These are phyloP conservation scores for Hemiscyllium ocellatum DNA, from an alignment of 2,113 vertebrate genomes.

Conservation along the genomic window DNA sequence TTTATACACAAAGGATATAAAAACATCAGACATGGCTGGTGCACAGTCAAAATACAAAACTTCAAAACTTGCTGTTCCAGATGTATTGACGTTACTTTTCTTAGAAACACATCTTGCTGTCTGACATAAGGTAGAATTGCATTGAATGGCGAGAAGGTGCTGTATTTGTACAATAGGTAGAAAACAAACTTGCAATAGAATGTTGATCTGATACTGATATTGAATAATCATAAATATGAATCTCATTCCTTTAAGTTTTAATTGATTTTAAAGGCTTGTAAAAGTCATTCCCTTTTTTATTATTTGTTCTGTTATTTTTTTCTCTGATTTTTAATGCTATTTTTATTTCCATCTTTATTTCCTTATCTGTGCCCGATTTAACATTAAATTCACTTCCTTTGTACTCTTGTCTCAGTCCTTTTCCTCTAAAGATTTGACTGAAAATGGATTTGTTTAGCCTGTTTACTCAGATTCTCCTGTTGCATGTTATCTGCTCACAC, in stretches of 20 bases:
- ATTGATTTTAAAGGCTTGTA: not conserved
- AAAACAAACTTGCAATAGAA: not conserved
- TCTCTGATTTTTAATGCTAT: not conserved
- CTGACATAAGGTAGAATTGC: not conserved
- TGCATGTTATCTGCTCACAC: not conserved
- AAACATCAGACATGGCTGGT: not conserved
- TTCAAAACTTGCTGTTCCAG: not conserved
- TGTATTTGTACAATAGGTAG: not conserved
- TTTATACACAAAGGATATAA: not conserved
- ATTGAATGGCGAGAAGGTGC: too few relatives aligned
- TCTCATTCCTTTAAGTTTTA: not conserved
- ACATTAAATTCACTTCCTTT: not conserved
- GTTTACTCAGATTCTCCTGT: not conserved
- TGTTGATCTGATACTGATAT: not conserved
- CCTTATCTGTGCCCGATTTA: not conserved
- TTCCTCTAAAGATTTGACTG: not conserved
- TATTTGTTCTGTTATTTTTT: not conserved
- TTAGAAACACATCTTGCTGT: not conserved
- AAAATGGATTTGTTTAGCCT: not conserved
- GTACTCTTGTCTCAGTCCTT: not conserved
- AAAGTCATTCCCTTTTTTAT: not conserved
- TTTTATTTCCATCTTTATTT: not conserved
- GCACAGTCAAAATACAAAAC: not conserved
- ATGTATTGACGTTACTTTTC: not conserved
- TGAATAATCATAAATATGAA: not conserved